Conservation (phyloP, 2,888 invertebrate genomes). For the Orchesellides sinensis region DNA sequence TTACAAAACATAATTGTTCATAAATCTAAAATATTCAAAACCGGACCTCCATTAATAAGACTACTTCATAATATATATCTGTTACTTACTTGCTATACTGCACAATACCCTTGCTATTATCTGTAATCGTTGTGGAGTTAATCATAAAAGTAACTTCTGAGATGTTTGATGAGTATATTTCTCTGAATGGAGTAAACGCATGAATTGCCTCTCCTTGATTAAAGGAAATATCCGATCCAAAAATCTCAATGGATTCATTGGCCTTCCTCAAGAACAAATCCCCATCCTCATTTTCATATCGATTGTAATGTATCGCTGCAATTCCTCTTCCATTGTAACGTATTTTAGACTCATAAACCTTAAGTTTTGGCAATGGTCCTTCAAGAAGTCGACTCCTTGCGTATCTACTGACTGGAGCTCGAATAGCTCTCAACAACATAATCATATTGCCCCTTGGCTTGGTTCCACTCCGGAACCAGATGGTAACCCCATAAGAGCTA, state of each 20-base stretch:
- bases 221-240: constrained; percentile 88
- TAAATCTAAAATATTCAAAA: not conserved
- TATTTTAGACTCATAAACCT: constrained; percentile 85
- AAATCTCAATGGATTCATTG: constrained; percentile 90
- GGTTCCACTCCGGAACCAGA: constrained; percentile 88
- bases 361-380: constrained; percentile 88
- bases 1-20: not conserved
- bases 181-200: constrained; percentile 91
- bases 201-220: constrained; percentile 89
- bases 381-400: constrained; percentile 78
- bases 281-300: constrained; percentile 89
- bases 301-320: constrained; percentile 90
- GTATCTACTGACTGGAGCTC: constrained; percentile 73
- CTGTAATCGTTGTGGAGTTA: constrained; percentile 88
- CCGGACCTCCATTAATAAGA: not conserved
- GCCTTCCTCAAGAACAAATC: constrained; percentile 91
- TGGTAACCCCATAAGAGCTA: constrained; percentile 86
- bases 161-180: constrained; percentile 89
- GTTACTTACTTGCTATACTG: constrained; percentile 84
- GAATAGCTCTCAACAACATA: constrained; percentile 71
- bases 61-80: no score
- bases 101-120: constrained; percentile 91
- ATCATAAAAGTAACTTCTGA: constrained; percentile 94
- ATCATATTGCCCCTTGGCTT: constrained; percentile 90
- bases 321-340: constrained; percentile 89